A percentile compares a stretch with the other conserved stretches of the same genome.
These are phyloP conservation scores for Triplophysa bombifrons DNA, from an alignment of 2,797 vertebrate species.

Conservation along the genomic window DNA sequence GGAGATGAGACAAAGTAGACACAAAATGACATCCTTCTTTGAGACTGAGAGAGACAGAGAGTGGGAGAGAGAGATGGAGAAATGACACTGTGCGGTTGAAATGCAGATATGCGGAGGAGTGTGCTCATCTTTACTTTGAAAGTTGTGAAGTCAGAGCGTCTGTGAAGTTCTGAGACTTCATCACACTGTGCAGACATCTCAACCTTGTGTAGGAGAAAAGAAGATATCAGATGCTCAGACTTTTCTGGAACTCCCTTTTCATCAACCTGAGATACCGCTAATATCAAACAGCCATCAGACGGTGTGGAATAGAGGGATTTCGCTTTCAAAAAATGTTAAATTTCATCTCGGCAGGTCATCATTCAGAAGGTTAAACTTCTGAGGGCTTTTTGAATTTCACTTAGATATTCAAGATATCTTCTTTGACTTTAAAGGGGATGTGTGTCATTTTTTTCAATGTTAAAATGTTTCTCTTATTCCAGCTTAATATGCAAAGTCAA, in stretches of 20 bases:
- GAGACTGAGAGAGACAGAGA: conserved; percentile 29
- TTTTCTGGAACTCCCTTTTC: conserved; percentile 45
- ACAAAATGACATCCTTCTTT: conserved; percentile 37
- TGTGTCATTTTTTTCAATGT: background rate
- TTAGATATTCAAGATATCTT: conserved; percentile 29
- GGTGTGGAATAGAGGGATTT: conserved; percentile 44
- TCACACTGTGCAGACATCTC: conserved; percentile 45
- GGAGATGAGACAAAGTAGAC: conserved; percentile 29
- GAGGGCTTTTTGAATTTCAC: conserved; percentile 20
- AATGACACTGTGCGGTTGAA: conserved; percentile 27
- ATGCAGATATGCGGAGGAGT: conserved; percentile 43
- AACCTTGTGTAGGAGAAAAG: conserved; percentile 45
- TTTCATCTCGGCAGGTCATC: conserved; percentile 32
- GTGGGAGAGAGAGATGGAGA: conserved; percentile 5
- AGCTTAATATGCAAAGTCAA: background rate
- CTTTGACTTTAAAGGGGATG: conserved; percentile 20
- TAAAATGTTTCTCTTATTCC: background rate
- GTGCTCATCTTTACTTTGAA: conserved; percentile 42
- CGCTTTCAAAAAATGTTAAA: conserved; percentile 23
- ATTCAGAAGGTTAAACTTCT: conserved; percentile 37
- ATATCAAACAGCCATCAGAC: conserved; percentile 50
- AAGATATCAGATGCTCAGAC: conserved; percentile 40
- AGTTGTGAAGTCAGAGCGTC: conserved; percentile 47
- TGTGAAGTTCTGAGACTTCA: conserved; percentile 46
- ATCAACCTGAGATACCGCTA: conserved; percentile 30